Evolutionary conservation across 2,113 vertebrate genomes (phyloP), one percentile per base, ranked within the genome.

Genomic region (Pseudolaguvia tuberculata): DNA sequence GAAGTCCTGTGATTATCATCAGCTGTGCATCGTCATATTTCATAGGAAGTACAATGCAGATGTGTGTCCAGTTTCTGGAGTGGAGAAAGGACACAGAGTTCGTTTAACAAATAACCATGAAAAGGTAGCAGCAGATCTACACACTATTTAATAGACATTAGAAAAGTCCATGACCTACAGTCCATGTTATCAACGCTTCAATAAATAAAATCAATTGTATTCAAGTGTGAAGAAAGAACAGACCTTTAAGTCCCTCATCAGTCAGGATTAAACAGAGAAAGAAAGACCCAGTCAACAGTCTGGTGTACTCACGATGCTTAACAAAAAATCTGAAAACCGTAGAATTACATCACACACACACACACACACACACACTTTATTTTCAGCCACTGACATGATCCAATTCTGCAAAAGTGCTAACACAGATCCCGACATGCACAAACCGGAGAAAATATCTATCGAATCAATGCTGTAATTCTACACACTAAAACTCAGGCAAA

Each of bases 1-100:
- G 59, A 50, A 53, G 39, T 48, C 68, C 13, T 61, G 61, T 91
- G 91, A 89, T 89, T 84, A 92, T 88, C 14, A 88, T 85, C 61
- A 74, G 82, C 79, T 87, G 84, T 89, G 86, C 90, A 85, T 80
- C 0, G 79, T 78, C 69, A 72, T 78, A 1, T 61, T 20, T 15
- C 4, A 63, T n/a, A 35, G 20, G 31, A 21, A 62, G 59, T 31
- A 62, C 21, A 9, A 21, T 47, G 39, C n/a, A 65, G 39, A 23
- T 7, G 39, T 65, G n/a, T 5, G 21, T 15, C 1, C 31, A 45
- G 17, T 12, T 59, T 25, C 2, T 23, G n/a, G n/a, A 62, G n/a
- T 8, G 12, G 61, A 63, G 21, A 45, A 3, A 42, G 20, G 20
- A 63, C 8, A 62, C 29, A 35, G 9, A 35, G 4, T 1, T 20